Evolutionary conservation across 92 coral and sea anemone species (phyloP).

Genomic region (Zoanthus solanderi): DNA sequence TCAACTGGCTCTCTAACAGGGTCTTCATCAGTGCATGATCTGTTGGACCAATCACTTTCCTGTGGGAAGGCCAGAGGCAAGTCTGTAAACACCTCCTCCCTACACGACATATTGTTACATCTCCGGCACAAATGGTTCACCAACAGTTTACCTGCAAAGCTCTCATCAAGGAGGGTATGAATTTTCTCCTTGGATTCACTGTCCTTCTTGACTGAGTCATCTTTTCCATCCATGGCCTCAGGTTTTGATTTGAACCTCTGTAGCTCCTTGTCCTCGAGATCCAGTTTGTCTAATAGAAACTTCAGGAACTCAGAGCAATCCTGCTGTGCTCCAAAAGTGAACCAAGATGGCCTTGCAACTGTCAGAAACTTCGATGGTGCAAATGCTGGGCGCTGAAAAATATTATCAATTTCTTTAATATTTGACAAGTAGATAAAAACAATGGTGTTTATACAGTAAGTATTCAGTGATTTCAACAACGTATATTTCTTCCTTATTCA

Average conservation of each 20-base stretch:
- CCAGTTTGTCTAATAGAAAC: conserved; percentile 87
- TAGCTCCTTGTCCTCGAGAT: conserved; percentile 81
- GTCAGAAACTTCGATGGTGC: conserved; percentile 90
- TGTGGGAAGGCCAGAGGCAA: conserved; percentile 94
- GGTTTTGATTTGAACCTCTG: conserved; percentile 2
- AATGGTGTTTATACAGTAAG: too few relatives aligned
- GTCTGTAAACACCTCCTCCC: conserved; percentile 94
- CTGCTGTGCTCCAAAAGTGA: conserved; percentile 94
- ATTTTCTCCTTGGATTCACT: conserved; percentile 12
- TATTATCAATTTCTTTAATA: not conserved
- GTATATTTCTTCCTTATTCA: too few relatives aligned
- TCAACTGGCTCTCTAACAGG: conserved; percentile 54
- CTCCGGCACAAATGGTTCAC: conserved; percentile 86
- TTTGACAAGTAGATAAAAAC: too few relatives aligned
- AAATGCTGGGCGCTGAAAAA: conserved; percentile 82
- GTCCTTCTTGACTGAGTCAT: conserved; percentile 23
- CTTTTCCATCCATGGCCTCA: not conserved
- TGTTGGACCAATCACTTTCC: conserved; percentile 53
- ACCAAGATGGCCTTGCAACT: conserved; percentile 98
- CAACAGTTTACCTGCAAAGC: conserved; percentile 87
- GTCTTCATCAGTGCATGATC: conserved; percentile 28
- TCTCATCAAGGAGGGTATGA: conserved; percentile 75
- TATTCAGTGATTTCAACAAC: too few relatives aligned
- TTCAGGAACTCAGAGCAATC: conserved; percentile 97
- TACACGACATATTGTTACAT: conserved; percentile 78